A percentile compares a stretch with the other conserved stretches of the same genome.
Evolutionary conservation across 92 coral and sea anemone species (phyloP).

Genomic region (Porites rus): DNA sequence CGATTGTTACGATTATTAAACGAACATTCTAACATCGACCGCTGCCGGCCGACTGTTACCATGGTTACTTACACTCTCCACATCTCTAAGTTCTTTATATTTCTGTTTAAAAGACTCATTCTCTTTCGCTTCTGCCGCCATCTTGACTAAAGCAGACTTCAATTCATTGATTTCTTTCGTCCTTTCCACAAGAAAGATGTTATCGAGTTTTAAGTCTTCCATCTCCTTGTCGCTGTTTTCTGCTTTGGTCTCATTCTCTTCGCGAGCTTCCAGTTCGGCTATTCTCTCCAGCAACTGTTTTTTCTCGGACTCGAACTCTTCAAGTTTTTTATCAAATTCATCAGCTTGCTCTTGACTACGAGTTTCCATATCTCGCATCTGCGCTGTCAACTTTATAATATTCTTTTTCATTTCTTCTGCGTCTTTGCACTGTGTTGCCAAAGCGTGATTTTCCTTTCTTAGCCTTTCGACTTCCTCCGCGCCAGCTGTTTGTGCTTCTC

Average conservation of each 20-base stretch:
- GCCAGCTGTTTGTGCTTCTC: conserved; percentile 38
- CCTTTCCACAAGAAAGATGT: conserved; percentile 67
- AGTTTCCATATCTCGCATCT: conserved; percentile 77
- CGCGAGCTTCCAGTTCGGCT: conserved; percentile 61
- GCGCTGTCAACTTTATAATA: conserved; percentile 76
- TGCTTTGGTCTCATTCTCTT: conserved; percentile 9
- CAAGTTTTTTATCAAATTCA: conserved; percentile 59
- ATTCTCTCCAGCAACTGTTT: conserved; percentile 66
- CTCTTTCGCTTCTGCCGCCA: conserved; percentile 70
- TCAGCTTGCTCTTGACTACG: conserved; percentile 56
- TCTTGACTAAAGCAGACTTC: conserved; percentile 52
- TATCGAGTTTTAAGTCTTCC: conserved; percentile 72
- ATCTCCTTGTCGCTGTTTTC: conserved; percentile 53
- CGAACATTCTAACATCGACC: too few species aligned
- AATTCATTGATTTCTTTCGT: conserved; percentile 71
- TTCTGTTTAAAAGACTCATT: conserved; percentile 68
- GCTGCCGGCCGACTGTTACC: too few species aligned
- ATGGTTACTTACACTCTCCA: conserved; percentile 74
- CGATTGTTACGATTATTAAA: too few species aligned
- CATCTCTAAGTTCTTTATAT: conserved; percentile 52
- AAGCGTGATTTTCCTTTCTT: conserved; percentile 47
- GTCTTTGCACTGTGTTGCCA: conserved; percentile 70
- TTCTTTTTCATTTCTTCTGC: conserved; percentile 75
- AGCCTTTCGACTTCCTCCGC: conserved; percentile 47
- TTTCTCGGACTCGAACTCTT: conserved; percentile 64